These are phyloP conservation scores for Macrocentrus cingulum DNA, from an alignment of 1,140 invertebrate species.

Conservation along the genomic window DNA sequence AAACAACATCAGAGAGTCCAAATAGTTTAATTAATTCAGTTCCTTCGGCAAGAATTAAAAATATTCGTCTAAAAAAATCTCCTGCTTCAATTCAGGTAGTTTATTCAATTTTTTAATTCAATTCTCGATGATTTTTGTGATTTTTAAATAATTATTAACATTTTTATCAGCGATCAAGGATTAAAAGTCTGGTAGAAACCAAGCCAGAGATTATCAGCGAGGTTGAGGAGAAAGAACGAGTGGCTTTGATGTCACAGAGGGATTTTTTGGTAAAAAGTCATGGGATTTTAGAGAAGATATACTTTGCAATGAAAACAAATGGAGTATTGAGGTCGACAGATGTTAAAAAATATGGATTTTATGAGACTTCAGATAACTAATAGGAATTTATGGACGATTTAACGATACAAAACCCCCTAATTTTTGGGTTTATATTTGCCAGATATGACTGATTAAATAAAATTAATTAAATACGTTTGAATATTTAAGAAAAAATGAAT, in stretches of 20 bases:
- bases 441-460: no score
- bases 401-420: no score
- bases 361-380: slow-evolving; percentile 41
- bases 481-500: no score
- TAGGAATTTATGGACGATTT: slow-evolving; percentile 20
- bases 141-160: neutral
- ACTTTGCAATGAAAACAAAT: slow-evolving; percentile 63
- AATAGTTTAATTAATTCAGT: slow-evolving; percentile 11
- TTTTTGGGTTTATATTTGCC: no score
- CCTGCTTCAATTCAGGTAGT: neutral
- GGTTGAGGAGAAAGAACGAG: slow-evolving; percentile 65
- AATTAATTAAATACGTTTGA: no score
- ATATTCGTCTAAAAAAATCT: neutral
- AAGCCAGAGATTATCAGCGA: slow-evolving; percentile 67
- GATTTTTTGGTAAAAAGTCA: slow-evolving; percentile 67
- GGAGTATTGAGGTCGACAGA: slow-evolving; percentile 60
- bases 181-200: no score
- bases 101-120: no score
- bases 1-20: slow-evolving; percentile 35
- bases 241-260: slow-evolving; percentile 62
- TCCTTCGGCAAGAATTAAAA: slow-evolving; percentile 10
- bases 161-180: slow-evolving; percentile 19
- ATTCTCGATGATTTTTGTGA: neutral
- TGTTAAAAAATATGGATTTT: slow-evolving; percentile 61
- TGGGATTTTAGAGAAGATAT: slow-evolving; percentile 66